Conservation (phyloP, 1,140 invertebrate species). For the Eueides isabella region DNA sequence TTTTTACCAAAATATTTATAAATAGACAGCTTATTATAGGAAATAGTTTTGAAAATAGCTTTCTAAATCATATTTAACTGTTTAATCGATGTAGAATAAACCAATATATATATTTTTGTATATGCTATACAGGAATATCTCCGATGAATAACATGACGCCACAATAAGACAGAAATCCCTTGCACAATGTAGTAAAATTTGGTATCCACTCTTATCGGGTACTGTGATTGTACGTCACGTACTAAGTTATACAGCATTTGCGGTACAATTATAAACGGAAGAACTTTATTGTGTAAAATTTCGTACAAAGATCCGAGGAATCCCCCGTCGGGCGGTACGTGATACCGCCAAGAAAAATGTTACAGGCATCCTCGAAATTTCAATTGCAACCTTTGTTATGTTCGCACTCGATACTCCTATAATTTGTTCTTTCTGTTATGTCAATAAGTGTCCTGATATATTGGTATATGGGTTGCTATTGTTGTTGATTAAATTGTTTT, state of each 20-base stretch:
- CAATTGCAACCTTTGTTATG: slow-evolving; percentile 75
- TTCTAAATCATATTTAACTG: no score
- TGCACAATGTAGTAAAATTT: slow-evolving; percentile 26
- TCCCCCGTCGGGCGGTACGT: slow-evolving; percentile 69
- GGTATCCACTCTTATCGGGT: slow-evolving; percentile 33
- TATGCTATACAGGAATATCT: background rate
- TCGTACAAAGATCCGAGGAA: slow-evolving; percentile 54
- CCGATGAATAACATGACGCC: slow-evolving; percentile 34
- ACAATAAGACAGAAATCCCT: slow-evolving; percentile 46
- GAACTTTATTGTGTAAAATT: slow-evolving; percentile 65
- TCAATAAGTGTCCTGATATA: slow-evolving; percentile 69
- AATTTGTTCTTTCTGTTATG: slow-evolving; percentile 72
- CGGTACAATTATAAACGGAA: slow-evolving; percentile 68
- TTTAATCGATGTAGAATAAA: no score
- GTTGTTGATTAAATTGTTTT: slow-evolving; percentile 76
- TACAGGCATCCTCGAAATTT: slow-evolving; percentile 76
- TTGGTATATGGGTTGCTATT: slow-evolving; percentile 65
- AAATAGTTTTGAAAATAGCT: no score
- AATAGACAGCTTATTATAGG: no score
- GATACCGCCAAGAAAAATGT: slow-evolving; percentile 75
- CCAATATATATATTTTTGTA: background rate
- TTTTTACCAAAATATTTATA: no score
- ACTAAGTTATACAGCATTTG: slow-evolving; percentile 53
- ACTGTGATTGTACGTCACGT: slow-evolving; percentile 63
- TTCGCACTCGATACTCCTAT: slow-evolving; percentile 66